Evolutionary conservation across 2,113 vertebrate genomes (phyloP).

Genomic region (Otocyon megalotis): DNA sequence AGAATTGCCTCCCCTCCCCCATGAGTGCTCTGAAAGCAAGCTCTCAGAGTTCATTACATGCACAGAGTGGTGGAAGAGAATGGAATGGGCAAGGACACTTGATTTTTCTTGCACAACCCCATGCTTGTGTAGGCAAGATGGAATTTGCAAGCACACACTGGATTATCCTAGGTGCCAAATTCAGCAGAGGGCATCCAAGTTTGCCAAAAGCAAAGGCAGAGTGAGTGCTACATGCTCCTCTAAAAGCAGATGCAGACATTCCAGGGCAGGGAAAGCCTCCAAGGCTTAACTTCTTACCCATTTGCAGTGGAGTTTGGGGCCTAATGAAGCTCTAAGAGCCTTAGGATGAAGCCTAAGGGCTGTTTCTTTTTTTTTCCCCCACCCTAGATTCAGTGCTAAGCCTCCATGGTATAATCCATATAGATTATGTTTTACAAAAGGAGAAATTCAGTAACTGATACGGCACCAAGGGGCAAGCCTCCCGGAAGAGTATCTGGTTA

Average conservation of each 20-base stretch:
- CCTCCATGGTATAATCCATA: neutral
- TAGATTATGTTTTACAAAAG: neutral
- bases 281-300: neutral
- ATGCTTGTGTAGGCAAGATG: conserved; percentile 60
- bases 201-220: conserved; percentile 47
- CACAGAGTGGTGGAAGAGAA: neutral
- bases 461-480: neutral
- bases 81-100: neutral
- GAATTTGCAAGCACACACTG: conserved; percentile 21
- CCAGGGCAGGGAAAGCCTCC: neutral
- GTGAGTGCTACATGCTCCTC: neutral
- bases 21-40: neutral
- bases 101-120: conserved; percentile 42
- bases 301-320: neutral
- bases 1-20: neutral
- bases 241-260: neutral
- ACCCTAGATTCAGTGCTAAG: neutral
- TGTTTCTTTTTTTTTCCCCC: neutral
- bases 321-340: neutral
- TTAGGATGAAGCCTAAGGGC: too few relatives aligned
- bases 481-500: neutral
- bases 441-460: neutral
- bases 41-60: neutral
- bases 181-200: conserved; percentile 29
- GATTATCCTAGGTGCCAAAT: conserved; percentile 12